Evolutionary conservation across 2,888 invertebrate genomes (phyloP), one percentile per base, ranked within the genome.

Genomic region (Tenthredo notha): DNA sequence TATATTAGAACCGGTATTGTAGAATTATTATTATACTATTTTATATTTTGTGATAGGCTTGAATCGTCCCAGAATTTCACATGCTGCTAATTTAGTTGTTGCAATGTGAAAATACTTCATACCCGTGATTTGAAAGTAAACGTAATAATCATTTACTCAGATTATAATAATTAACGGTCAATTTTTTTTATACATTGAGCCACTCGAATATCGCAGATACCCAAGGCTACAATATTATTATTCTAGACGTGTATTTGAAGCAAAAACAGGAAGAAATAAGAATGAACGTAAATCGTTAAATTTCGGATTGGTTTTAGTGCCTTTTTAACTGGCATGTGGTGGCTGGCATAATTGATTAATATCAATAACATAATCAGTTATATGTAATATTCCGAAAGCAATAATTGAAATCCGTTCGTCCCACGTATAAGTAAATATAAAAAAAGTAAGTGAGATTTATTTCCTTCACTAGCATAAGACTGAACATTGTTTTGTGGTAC

Each of bases 401-500:
- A 33, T 54, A 33, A 54, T 25, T 75, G 15, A 40, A 75, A 33
- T 6, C 77, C 7, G 33, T 50, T 50, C 29, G 25, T 29, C 29
- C 50, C 50, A n/a, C 25, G 6, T 80, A 58, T 15, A 40, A 58
- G 40, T 37, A 0, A 21, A 21, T 61, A 33, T 33, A 33, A 61
- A 12, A 61, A 25, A 61, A 61, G 10, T 54, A n/a, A 61, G 10
- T 61, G 37, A 80, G 58, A 80, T 61, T 83, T 33, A 50, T 83
- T 83, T 67, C 43, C 70, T 83, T 83, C 67, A 67, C 67, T 83
- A 88, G 90, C 89, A 92, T 91, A 92, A 93, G 93, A 93, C 93
- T 93, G 93, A 93, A 89, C 90, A 88, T 90, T 89, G 89, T 91
- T 92, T 90, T 89, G 90, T 89, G 83, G 87, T 89, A 90, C 87